These are phyloP conservation scores for Heliocidaris erythrogramma DNA, from an alignment of 35 echinoderm and acorn worm genomes.

Conservation along the genomic window DNA sequence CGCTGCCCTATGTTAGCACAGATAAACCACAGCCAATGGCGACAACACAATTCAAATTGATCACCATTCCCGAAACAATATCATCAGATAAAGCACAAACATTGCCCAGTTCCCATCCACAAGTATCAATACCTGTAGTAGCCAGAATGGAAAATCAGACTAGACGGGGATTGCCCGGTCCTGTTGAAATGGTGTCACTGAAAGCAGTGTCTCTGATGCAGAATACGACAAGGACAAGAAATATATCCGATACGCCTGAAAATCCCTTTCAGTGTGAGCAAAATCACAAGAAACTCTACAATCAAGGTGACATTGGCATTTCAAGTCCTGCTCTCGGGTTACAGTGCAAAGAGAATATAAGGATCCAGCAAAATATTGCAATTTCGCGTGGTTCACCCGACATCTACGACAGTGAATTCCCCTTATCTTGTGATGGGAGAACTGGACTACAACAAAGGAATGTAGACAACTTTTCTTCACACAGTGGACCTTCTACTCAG, in stretches of 20 bases:
- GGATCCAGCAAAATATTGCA: background rate
- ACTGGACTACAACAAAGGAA: background rate
- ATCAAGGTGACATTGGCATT: background rate
- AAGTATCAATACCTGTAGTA: background rate
- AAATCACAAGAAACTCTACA: background rate
- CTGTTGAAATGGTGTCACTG: background rate
- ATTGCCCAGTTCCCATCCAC: background rate
- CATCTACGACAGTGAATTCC: background rate
- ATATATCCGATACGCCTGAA: background rate
- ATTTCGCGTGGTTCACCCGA: background rate
- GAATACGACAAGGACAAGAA: no score
- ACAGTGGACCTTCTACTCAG: background rate
- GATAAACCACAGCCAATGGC: background rate
- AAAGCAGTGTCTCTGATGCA: background rate
- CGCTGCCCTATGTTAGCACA: no score
- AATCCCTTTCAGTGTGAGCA: background rate
- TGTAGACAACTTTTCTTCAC: background rate
- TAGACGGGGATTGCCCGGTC: background rate
- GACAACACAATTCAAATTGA: background rate
- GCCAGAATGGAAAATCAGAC: background rate
- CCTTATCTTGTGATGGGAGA: background rate
- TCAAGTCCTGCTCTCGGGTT: background rate
- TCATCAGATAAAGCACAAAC: background rate
- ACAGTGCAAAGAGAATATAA: background rate
- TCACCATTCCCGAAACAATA: background rate